phyloP scores from a whole-genome alignment of 2,113 vertebrate genomes.

The Butorides virescens region DNA sequence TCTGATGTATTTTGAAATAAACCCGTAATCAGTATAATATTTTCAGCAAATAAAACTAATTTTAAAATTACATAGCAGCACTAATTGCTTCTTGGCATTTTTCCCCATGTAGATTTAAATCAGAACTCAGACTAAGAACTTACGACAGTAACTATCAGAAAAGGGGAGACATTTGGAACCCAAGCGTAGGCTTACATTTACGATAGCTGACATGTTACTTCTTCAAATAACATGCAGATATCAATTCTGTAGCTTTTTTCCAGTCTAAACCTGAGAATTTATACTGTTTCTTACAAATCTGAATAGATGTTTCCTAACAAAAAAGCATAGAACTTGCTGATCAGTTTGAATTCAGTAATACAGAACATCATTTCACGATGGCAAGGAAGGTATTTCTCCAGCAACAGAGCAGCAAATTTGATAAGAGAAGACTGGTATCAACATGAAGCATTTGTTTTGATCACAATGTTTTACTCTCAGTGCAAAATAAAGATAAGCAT shows the following conservation, averaged over 20 bases:
- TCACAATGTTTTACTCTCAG: not conserved
- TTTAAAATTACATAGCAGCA: constrained; percentile 12
- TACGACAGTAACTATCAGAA: not conserved
- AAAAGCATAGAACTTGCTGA: not conserved
- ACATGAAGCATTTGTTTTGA: constrained; percentile 39
- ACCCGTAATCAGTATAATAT: not conserved
- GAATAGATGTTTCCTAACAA: not conserved
- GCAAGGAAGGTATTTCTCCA: not conserved
- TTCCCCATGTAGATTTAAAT: not conserved
- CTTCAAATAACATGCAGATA: not conserved
- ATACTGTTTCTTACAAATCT: not conserved
- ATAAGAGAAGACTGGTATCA: constrained; percentile 15
- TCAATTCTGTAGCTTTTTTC: not conserved
- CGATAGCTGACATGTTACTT: not conserved
- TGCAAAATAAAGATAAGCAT: constrained; percentile 46
- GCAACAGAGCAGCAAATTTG: not conserved
- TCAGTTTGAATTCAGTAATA: not conserved
- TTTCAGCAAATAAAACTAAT: constrained; percentile 30
- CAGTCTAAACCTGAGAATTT: not conserved
- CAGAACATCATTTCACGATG: not conserved
- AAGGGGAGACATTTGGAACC: not conserved
- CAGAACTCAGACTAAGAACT: not conserved
- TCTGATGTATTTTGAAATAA: constrained; percentile 2
- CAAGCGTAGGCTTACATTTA: not conserved
- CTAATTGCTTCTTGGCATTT: constrained; percentile 17